phyloP scores from a whole-genome alignment of 2,797 vertebrate species.

The Bucorvus abyssinicus region DNA sequence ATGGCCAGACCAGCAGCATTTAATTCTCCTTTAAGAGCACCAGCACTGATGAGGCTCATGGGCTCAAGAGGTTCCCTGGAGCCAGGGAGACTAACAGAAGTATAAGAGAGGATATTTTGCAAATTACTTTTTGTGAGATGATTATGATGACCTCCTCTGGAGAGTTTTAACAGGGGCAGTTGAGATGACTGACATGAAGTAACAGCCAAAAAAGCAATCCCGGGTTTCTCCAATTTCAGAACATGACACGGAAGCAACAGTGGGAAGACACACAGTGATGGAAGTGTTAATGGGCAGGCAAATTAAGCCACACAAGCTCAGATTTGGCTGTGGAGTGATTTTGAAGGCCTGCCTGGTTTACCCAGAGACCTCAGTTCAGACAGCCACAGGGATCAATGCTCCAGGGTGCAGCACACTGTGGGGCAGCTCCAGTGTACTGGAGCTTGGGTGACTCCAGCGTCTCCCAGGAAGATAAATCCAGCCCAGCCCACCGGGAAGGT shows the following conservation, averaged over 20 bases:
- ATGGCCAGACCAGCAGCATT: not conserved
- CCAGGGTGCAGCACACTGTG: not conserved
- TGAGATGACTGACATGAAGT: not conserved
- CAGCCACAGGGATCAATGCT: not conserved
- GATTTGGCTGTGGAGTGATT: not conserved
- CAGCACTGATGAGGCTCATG: not conserved
- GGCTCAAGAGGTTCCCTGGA: not conserved
- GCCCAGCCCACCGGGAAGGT: not conserved
- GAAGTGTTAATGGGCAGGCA: not conserved
- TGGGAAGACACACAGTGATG: not conserved
- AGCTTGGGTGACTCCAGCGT: rapidly evolving
- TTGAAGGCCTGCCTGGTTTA: not conserved
- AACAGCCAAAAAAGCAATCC: not conserved
- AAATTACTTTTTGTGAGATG: not conserved
- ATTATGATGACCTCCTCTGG: not conserved
- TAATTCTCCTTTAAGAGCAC: not conserved
- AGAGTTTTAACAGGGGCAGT: not conserved
- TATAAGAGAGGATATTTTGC: not conserved
- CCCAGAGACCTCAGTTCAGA: not conserved
- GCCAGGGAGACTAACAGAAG: not conserved
- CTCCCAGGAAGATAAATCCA: not conserved
- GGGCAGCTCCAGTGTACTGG: not conserved
- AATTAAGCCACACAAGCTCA: not conserved
- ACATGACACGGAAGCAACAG: not conserved
- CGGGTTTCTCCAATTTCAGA: not conserved